Evolutionary conservation across 2,888 invertebrate species (phyloP).

Genomic region (Bellardia pandia): DNA sequence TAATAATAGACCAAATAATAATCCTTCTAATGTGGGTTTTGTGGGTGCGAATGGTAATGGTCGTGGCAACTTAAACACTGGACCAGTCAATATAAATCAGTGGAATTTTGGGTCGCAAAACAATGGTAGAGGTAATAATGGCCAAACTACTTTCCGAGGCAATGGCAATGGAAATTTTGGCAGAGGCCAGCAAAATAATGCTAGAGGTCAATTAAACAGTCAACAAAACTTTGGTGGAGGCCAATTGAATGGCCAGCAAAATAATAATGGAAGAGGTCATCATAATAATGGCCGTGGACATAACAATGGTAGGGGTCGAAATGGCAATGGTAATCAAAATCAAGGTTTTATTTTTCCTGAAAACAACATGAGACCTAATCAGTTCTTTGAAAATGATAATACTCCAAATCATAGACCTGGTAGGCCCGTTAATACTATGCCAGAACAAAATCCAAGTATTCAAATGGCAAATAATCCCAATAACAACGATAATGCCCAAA

Average conservation of each 20-base stretch:
- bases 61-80: constrained; percentile 26
- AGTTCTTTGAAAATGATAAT: constrained; percentile 17
- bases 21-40: not conserved
- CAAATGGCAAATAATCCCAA: not conserved
- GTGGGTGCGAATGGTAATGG: constrained; percentile 1
- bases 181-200: constrained; percentile 16
- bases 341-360: constrained; percentile 28
- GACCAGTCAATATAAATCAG: constrained; percentile 38
- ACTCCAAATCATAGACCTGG: not conserved
- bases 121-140: constrained; percentile 23
- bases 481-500: not conserved
- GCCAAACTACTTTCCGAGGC: constrained; percentile 8
- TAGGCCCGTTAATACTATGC: constrained; percentile 27
- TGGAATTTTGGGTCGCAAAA: constrained; percentile 32
- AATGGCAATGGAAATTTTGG: constrained; percentile 42
- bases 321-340: constrained; percentile 30
- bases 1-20: not conserved
- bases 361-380: constrained; percentile 19
- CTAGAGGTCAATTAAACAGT: constrained; percentile 12
- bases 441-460: constrained; percentile 21
- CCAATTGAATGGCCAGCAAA: constrained; percentile 14
- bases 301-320: constrained; percentile 3
- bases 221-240: constrained; percentile 23
- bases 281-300: constrained; percentile 41
- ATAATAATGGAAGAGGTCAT: constrained; percentile 32